These are phyloP conservation scores for Drosophila suzukii DNA, from an alignment of 1,140 invertebrate genomes.

Conservation along the genomic window DNA sequence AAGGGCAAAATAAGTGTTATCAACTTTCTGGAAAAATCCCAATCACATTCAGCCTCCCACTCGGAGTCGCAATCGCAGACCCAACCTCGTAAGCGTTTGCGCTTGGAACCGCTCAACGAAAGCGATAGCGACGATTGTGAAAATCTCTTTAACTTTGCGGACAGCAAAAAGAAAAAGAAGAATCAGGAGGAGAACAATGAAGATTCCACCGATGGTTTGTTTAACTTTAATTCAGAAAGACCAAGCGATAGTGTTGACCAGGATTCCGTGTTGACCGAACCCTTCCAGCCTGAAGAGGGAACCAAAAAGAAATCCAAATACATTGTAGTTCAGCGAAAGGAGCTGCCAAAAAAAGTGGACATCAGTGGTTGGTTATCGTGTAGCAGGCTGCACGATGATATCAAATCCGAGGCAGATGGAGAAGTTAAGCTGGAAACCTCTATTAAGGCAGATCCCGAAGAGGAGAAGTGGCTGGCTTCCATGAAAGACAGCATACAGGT, in stretches of 20 bases:
- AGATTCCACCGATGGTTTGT: conserved; percentile 33
- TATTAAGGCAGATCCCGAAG: conserved; percentile 39
- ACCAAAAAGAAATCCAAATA: conserved; percentile 49
- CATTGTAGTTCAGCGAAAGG: conserved; percentile 48
- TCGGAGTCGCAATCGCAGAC: conserved; percentile 24
- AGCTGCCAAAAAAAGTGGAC: conserved; percentile 45
- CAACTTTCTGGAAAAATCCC: conserved; percentile 59
- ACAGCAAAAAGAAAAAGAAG: conserved; percentile 42
- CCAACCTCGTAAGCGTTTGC: conserved; percentile 52
- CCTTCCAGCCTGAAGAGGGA: conserved; percentile 11
- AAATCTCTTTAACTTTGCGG: conserved; percentile 61
- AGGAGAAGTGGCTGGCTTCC: conserved; percentile 51
- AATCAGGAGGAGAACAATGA: conserved; percentile 2
- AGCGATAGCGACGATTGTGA: conserved; percentile 68
- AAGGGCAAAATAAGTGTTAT: conserved; percentile 46
- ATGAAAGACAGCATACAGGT: conserved; percentile 61
- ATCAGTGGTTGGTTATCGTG: conserved; percentile 65
- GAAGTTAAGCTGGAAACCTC: conserved; percentile 9
- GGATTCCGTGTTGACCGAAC: conserved; percentile 37
- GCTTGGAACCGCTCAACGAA: conserved; percentile 42
- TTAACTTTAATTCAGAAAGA: conserved; percentile 31
- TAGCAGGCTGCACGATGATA: conserved; percentile 54
- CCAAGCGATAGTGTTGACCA: conserved; percentile 6
- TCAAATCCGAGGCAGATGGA: conserved; percentile 38
- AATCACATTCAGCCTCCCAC: conserved; percentile 12